phyloP scores from a whole-genome alignment of 2,113 vertebrate genomes.

The Panthera tigris region DNA sequence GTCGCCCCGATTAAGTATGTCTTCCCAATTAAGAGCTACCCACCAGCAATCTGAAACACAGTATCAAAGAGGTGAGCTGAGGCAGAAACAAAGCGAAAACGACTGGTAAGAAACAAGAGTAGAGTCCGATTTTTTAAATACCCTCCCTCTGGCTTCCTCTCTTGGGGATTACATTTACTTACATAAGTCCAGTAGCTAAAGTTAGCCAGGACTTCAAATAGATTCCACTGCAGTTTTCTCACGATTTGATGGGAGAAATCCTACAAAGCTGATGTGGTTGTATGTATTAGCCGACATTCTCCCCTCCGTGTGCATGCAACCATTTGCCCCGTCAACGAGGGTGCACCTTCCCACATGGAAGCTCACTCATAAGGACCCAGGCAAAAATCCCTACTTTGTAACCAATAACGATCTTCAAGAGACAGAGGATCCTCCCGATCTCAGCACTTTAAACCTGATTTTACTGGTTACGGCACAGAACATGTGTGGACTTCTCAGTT shows the following conservation, averaged over 20 bases:
- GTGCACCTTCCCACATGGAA: too few species aligned
- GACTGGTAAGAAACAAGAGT: background rate
- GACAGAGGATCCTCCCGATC: background rate
- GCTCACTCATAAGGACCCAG: background rate
- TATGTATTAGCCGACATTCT: background rate
- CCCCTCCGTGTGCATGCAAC: rapidly evolving
- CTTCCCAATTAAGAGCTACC: background rate
- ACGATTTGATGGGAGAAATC: background rate
- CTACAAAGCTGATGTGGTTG: background rate
- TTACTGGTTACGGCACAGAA: background rate
- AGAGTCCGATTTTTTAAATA: background rate
- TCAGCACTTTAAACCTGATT: background rate
- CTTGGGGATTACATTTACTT: background rate
- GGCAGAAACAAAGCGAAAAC: background rate
- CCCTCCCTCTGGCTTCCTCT: background rate
- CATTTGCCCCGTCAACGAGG: background rate
- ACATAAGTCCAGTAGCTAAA: background rate
- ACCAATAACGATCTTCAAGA: background rate
- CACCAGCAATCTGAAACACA: background rate
- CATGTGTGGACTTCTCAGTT: background rate
- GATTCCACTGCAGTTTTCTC: background rate
- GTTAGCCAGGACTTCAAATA: background rate
- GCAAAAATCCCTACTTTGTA: background rate
- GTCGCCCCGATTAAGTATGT: background rate
- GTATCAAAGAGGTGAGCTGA: background rate